Evolutionary conservation across 2,888 invertebrate species (phyloP).

Genomic region (Galerucella calmariensis): DNA sequence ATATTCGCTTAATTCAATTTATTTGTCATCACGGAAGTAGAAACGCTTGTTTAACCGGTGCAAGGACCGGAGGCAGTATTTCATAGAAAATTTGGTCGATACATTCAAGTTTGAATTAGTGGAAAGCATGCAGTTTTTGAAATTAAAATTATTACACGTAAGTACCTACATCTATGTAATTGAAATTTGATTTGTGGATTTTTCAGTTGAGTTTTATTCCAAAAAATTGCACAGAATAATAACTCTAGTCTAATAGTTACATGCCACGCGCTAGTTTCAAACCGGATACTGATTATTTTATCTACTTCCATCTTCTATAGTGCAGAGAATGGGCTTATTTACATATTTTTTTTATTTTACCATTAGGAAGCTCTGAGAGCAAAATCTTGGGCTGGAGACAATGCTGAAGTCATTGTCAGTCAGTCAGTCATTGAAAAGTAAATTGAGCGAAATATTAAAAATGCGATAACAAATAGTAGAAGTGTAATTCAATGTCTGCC

Average conservation of each 20-base stretch:
- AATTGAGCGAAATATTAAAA: too few relatives aligned
- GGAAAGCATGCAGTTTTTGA: neutral
- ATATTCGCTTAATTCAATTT: slow-evolving; percentile 56
- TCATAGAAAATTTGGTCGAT: slow-evolving; percentile 24
- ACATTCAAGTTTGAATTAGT: slow-evolving; percentile 1
- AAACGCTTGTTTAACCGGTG: slow-evolving; percentile 52
- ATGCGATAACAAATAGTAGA: too few relatives aligned
- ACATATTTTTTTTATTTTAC: too few relatives aligned
- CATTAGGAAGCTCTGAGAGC: too few relatives aligned
- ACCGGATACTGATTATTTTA: too few relatives aligned
- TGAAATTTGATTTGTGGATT: neutral
- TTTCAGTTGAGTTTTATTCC: neutral
- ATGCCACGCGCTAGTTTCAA: too few relatives aligned
- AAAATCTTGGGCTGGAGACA: too few relatives aligned
- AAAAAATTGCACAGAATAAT: neutral
- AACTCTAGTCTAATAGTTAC: neutral
- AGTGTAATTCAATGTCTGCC: too few relatives aligned
- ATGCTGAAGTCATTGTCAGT: too few relatives aligned
- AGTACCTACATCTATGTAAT: neutral
- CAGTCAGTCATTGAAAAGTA: too few relatives aligned
- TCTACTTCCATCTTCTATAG: too few relatives aligned
- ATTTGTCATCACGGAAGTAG: slow-evolving; percentile 52
- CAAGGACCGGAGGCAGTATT: slow-evolving; percentile 29
- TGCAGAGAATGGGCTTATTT: too few relatives aligned
- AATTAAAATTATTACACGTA: neutral